phyloP scores from a whole-genome alignment of 2,888 invertebrate genomes.

The Hipparchia semele region DNA sequence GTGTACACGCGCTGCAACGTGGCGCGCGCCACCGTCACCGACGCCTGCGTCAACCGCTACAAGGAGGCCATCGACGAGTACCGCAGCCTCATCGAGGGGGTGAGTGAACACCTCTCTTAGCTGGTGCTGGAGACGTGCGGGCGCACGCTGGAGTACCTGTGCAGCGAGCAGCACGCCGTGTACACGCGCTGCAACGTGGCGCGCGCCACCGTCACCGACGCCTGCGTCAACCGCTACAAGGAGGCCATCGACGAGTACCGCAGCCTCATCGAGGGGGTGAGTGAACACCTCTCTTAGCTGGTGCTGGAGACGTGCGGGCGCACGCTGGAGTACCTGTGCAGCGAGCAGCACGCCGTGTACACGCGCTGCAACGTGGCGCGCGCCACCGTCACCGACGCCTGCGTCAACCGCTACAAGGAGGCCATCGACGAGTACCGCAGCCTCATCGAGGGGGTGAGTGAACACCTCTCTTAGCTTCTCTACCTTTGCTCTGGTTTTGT shows the following conservation, averaged over 20 bases:
- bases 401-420: constrained; percentile 88
- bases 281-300: too few species aligned
- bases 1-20: constrained; percentile 95
- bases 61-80: constrained; percentile 93
- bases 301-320: too few species aligned
- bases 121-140: too few species aligned
- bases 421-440: constrained; percentile 93
- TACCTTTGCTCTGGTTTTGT: too few species aligned
- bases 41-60: constrained; percentile 90
- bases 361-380: constrained; percentile 95
- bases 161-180: constrained; percentile 93
- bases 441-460: constrained; percentile 83
- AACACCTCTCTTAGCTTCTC: constrained; percentile 81
- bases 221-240: constrained; percentile 87
- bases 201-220: constrained; percentile 95
- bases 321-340: constrained; percentile 95
- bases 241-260: constrained; percentile 94
- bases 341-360: constrained; percentile 93
- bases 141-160: constrained; percentile 94
- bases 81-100: constrained; percentile 87
- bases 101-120: constrained; percentile 66
- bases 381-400: constrained; percentile 95
- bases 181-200: constrained; percentile 95
- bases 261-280: too few species aligned
- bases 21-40: constrained; percentile 95